Evolutionary conservation across 2,797 vertebrate genomes (phyloP).

Genomic region (Gallirallus australis): DNA sequence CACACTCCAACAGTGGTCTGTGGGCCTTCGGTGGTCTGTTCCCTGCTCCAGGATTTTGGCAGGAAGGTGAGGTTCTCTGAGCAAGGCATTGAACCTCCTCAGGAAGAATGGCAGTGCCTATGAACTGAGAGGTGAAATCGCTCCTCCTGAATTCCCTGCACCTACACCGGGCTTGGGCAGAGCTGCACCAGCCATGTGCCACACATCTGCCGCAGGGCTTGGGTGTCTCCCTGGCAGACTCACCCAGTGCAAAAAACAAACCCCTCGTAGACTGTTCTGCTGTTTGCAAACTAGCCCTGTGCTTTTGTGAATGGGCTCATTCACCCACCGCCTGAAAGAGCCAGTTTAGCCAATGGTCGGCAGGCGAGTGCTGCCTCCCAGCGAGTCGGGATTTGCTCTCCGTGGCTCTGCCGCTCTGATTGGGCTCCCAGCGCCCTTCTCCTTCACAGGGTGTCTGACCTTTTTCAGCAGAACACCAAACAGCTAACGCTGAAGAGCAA

Average conservation of each 20-base stretch:
- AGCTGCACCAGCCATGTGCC: not conserved
- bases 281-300: slow-evolving; percentile 7
- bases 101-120: not conserved
- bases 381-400: not conserved
- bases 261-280: not conserved
- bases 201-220: slow-evolving; percentile 13
- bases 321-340: not conserved
- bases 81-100: not conserved
- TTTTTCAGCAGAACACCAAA: not conserved
- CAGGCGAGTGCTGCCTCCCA: not conserved
- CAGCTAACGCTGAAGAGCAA: not conserved
- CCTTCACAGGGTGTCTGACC: not conserved
- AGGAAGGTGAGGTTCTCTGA: not conserved
- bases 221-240: not conserved
- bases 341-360: slow-evolving; percentile 21
- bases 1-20: fast-evolving
- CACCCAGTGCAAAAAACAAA: not conserved
- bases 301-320: slow-evolving; percentile 58
- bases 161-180: not conserved
- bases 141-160: not conserved
- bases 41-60: fast-evolving
- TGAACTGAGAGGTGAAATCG: not conserved
- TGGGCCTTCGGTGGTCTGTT: not conserved
- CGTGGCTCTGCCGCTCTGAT: not conserved
- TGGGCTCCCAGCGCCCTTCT: not conserved